Base-by-base conservation (phyloP, 1,140 invertebrate genomes). In the Drosophila triauraria region DNA sequence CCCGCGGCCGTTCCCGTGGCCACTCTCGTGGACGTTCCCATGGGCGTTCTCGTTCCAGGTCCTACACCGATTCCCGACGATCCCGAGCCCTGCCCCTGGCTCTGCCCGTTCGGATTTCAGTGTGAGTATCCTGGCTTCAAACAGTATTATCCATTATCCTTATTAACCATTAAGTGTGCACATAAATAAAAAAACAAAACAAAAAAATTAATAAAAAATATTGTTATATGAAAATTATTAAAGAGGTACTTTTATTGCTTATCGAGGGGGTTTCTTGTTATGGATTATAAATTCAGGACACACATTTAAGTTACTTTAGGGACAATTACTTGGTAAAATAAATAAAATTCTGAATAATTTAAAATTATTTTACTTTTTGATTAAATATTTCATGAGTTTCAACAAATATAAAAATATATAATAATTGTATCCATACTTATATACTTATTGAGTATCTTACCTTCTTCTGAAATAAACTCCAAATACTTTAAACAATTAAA, bases 11-110 rank as follows among this genome's bases (percentile, higher is more conserved):
- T 23, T 78, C 74, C 30, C 75, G 75, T 15, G 76, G 76, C 43
- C 75, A 78, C 54, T 78, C 76, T 20, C 76, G 76, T 40, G 75
- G 76, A 17, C 76, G 67, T 23, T 78, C 76, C 9, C 75, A 78
- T 46, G 76, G 76, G 10, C 76, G 75, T 54, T 78, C 76, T 58
- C 76, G 76, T 78, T 78, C 76, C 48, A 78, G 75, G 32, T 78
- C 76, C 54, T 62, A 78, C 75, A 78, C 76, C 60, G 58, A 78
- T 69, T 13, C 44, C n/a, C 56, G 75, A 62, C 56, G 57, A 50
- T 43, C 47, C 43, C 44, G 50, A 62, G 62, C 72, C 13, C 30
- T 78, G n/a, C 75, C 75, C 13, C 44, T 78, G 51, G 75, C 74
- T 51, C 43, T 78, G 64, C 75, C 75, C 44, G 23, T 78, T 53